phyloP scores from a whole-genome alignment of 2,888 invertebrate species.

The Pardosa pseudoannulata region DNA sequence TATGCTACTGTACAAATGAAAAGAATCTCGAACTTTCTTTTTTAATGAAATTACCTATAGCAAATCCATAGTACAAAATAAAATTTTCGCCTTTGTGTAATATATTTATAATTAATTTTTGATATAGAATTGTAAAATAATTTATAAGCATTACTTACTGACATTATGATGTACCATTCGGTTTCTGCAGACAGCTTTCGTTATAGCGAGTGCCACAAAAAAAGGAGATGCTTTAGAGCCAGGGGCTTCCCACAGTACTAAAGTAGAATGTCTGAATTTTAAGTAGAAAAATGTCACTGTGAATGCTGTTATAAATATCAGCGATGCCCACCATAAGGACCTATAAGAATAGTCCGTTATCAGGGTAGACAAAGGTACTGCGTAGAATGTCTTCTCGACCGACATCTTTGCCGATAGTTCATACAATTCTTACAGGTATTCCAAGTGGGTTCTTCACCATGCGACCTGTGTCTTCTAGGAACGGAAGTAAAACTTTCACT shows the following conservation, averaged over 20 bases:
- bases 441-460: background rate
- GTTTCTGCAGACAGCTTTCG: conserved; percentile 47
- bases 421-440: background rate
- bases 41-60: no score
- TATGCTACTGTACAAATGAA: no score
- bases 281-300: conserved; percentile 48
- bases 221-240: conserved; percentile 53
- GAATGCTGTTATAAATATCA: conserved; percentile 34
- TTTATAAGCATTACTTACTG: conserved; percentile 50
- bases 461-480: conserved; percentile 18
- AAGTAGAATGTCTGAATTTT: conserved; percentile 19
- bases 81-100: no score
- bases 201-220: conserved; percentile 44
- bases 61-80: no score
- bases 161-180: conserved; percentile 61
- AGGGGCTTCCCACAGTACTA: conserved; percentile 47
- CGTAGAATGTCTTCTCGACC: conserved; percentile 26
- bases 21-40: no score
- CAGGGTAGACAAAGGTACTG: conserved; percentile 8
- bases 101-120: no score
- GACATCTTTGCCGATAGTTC: conserved; percentile 3
- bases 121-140: no score
- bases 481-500: conserved; percentile 47
- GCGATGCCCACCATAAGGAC: conserved; percentile 56
- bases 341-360: conserved; percentile 47